Conservation (phyloP, 2,888 invertebrate species). For the Megalurothrips usitatus region DNA sequence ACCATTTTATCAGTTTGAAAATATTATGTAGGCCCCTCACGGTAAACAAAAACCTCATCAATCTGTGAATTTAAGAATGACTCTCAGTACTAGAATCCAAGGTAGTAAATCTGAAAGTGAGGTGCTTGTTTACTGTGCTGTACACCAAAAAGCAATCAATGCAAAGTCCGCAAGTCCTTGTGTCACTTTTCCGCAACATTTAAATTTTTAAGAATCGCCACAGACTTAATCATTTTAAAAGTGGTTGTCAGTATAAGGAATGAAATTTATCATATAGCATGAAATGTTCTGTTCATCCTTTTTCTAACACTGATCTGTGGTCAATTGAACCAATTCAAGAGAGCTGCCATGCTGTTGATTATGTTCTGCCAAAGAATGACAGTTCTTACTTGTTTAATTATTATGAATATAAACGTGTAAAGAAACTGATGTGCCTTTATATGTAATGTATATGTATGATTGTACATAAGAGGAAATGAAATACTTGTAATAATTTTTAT, state of each 20-base stretch:
- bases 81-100: no score
- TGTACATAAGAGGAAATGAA: constrained; percentile 8
- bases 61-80: no score
- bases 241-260: neutral
- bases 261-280: neutral
- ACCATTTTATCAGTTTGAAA: no score
- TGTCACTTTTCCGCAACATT: no score
- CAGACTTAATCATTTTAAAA: no score
- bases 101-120: no score
- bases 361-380: constrained; percentile 24
- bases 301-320: neutral
- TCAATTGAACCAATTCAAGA: neutral
- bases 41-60: no score
- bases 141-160: no score
- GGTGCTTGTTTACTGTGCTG: no score
- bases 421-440: constrained; percentile 25
- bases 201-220: no score
- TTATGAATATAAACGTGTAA: constrained; percentile 4
- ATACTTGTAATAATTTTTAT: constrained; percentile 18
- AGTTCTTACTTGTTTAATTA: constrained; percentile 22
- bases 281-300: neutral
- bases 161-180: no score
- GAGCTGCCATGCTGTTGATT: constrained; percentile 19
- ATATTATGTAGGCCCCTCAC: no score
- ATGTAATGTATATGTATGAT: neutral